Conservation (phyloP, 1,140 invertebrate species). For the Penaeus chinensis region DNA sequence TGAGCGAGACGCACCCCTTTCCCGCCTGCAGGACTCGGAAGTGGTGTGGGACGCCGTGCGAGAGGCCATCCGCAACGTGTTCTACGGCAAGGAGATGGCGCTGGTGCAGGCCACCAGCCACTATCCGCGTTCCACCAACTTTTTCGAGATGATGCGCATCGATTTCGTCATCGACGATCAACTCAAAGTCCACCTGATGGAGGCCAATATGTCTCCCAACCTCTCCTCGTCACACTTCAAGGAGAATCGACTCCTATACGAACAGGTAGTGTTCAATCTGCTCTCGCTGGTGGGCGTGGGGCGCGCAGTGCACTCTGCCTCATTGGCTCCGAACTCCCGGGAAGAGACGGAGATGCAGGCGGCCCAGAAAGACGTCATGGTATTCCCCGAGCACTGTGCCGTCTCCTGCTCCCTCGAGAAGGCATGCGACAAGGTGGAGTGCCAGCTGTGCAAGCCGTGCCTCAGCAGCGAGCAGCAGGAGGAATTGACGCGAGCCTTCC, state of each 20-base stretch:
- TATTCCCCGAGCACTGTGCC: slow-evolving; percentile 79
- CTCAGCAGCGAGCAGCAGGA: slow-evolving; percentile 74
- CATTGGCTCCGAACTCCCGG: slow-evolving; percentile 48
- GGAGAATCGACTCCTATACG: slow-evolving; percentile 87
- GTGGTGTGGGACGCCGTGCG: slow-evolving; percentile 86
- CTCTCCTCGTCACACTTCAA: slow-evolving; percentile 92
- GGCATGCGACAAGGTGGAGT: slow-evolving; percentile 78
- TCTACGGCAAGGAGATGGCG: slow-evolving; percentile 79
- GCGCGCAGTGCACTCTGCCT: slow-evolving; percentile 65
- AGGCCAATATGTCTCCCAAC: slow-evolving; percentile 99
- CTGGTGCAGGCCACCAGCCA: slow-evolving; percentile 68
- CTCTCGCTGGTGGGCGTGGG: slow-evolving; percentile 75
- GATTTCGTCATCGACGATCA: slow-evolving; percentile 93
- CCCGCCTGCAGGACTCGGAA: slow-evolving; percentile 73
- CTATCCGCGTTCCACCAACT: slow-evolving; percentile 77
- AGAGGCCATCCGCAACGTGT: slow-evolving; percentile 80
- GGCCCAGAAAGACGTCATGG: slow-evolving; percentile 82
- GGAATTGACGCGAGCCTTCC: slow-evolving; percentile 77
- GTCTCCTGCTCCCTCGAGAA: slow-evolving; percentile 73
- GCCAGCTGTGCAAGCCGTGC: slow-evolving; percentile 83
- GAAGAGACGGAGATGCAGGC: slow-evolving; percentile 77
- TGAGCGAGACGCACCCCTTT: not conserved
- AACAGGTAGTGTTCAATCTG: slow-evolving; percentile 91
- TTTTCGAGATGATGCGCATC: slow-evolving; percentile 94
- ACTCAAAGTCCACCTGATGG: slow-evolving; percentile 89